Conservation (phyloP, 2,888 invertebrate species). For the Sesia apiformis region DNA sequence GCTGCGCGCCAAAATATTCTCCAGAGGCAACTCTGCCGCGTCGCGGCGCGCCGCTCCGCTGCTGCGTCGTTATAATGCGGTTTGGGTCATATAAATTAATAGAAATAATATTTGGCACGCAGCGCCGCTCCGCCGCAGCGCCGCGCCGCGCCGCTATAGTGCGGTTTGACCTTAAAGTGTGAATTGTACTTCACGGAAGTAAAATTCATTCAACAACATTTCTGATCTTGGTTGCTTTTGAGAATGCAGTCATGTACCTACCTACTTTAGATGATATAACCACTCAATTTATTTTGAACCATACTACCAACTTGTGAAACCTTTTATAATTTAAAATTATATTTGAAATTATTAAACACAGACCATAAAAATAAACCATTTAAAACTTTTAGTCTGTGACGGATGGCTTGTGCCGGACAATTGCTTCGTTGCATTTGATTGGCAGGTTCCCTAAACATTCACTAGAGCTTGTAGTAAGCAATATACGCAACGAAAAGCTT, state of each 20-base stretch:
- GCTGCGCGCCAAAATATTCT: no score
- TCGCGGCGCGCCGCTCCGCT: no score
- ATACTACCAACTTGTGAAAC: neutral
- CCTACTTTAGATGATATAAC: neutral
- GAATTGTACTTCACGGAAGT: no score
- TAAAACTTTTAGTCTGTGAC: neutral
- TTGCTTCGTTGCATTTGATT: neutral
- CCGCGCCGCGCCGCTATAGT: no score
- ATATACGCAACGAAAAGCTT: no score
- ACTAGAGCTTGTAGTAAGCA: neutral
- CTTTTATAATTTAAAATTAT: neutral
- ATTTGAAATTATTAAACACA: neutral
- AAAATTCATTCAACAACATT: neutral
- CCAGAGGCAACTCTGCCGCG: no score
- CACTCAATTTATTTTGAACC: neutral
- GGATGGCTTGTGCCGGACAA: neutral
- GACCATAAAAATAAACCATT: neutral
- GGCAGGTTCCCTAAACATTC: neutral
- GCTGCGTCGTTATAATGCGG: no score
- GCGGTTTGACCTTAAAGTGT: no score
- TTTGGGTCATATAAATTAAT: no score
- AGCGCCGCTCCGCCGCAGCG: no score
- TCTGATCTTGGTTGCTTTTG: neutral
- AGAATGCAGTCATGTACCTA: neutral
- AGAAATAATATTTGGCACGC: no score